Evolutionary conservation across 2,797 vertebrate genomes (phyloP).

Genomic region (Manis javanica): DNA sequence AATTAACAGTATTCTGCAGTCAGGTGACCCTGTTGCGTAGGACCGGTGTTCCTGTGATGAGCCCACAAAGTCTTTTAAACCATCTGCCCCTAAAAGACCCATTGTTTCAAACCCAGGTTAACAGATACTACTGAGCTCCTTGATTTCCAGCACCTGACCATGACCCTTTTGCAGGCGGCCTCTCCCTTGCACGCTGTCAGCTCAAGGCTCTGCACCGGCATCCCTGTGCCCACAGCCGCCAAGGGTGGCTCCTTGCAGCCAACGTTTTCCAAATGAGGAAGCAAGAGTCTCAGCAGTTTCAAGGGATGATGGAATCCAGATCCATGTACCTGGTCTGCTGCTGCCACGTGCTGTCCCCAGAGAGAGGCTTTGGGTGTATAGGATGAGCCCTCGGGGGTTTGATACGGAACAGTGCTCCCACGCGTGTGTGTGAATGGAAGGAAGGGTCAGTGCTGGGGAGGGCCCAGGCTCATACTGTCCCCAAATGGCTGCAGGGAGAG

Average conservation of each 20-base stretch:
- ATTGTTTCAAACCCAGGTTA: not conserved
- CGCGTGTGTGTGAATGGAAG: fast-evolving
- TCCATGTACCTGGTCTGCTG: not conserved
- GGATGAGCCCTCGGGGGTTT: not conserved
- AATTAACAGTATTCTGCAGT: not conserved
- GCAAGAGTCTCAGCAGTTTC: not conserved
- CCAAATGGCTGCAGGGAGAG: not conserved
- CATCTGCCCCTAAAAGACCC: not conserved
- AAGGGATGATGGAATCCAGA: not conserved
- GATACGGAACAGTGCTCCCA: not conserved
- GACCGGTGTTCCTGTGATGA: not conserved
- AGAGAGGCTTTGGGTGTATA: fast-evolving
- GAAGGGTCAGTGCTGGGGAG: fast-evolving
- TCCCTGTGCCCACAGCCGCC: not conserved
- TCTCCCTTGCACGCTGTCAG: not conserved
- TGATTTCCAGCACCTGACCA: no score
- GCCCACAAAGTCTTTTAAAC: not conserved
- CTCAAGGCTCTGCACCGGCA: not conserved
- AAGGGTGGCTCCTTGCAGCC: no score
- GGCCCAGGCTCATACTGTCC: not conserved
- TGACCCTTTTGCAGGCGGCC: no score
- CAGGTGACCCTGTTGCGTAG: not conserved
- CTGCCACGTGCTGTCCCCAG: fast-evolving
- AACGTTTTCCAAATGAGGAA: not conserved
- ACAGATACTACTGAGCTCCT: not conserved